These are phyloP conservation scores for Laothoe populi DNA, from an alignment of 2,888 invertebrate genomes.

Conservation along the genomic window DNA sequence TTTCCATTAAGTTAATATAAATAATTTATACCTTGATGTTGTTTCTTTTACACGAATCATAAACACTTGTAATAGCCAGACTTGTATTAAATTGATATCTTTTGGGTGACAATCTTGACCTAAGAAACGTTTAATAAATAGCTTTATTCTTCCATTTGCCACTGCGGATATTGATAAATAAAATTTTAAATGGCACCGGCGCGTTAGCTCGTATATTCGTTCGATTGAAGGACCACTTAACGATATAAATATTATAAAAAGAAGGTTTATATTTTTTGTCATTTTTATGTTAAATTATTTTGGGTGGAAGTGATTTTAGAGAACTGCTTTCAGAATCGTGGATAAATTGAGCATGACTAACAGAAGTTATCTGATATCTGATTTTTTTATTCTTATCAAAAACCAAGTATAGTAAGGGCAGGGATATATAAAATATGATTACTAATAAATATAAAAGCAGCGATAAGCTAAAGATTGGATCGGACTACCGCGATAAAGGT, in stretches of 20 bases:
- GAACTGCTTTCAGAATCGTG: neutral
- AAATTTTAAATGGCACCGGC: constrained; percentile 25
- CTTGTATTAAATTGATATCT: constrained; percentile 50
- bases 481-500: too few relatives aligned
- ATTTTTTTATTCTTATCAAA: neutral
- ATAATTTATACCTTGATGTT: neutral
- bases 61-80: constrained; percentile 40
- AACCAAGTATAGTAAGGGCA: neutral
- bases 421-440: neutral
- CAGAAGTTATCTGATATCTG: neutral
- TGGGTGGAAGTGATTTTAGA: neutral
- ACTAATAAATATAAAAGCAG: neutral
- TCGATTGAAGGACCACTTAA: neutral
- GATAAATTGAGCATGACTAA: neutral
- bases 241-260: constrained; percentile 3
- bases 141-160: constrained; percentile 47
- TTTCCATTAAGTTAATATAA: neutral
- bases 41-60: constrained; percentile 58
- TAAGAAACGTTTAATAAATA: constrained; percentile 48
- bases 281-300: constrained; percentile 5
- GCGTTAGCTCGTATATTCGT: neutral
- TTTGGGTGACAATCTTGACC: constrained; percentile 62
- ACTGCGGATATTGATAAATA: constrained; percentile 36
- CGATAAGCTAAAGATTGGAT: too few relatives aligned
- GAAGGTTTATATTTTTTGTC: neutral